Conservation (phyloP, 2,888 invertebrate genomes). For the Tipula helvola region DNA sequence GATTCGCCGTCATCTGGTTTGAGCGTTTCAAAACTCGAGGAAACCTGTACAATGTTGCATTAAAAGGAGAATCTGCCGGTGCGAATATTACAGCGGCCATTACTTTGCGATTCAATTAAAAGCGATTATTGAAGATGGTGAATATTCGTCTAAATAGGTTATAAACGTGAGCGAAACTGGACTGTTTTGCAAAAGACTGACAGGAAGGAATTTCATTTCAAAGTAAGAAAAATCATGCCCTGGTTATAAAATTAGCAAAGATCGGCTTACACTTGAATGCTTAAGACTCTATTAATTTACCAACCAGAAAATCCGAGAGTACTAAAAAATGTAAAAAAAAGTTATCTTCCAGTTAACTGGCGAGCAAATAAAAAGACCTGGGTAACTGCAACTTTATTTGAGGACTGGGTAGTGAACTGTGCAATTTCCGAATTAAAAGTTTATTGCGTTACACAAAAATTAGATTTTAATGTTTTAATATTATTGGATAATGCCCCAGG, state of each 20-base stretch:
- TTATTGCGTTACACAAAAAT: background rate
- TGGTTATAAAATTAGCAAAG: background rate
- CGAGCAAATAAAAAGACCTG: background rate
- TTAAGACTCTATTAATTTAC: background rate
- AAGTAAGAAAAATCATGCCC: background rate
- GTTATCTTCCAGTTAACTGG: background rate
- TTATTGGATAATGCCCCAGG: too few relatives aligned
- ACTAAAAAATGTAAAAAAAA: too few relatives aligned
- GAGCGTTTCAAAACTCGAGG: slow-evolving; percentile 11
- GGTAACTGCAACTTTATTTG: background rate
- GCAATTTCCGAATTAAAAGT: too few relatives aligned
- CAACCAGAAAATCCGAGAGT: too few relatives aligned
- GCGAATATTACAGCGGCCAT: slow-evolving; percentile 11
- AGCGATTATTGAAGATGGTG: slow-evolving; percentile 14
- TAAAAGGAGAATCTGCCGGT: slow-evolving; percentile 14
- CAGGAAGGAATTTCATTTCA: slow-evolving; percentile 12
- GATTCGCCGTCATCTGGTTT: slow-evolving; percentile 12
- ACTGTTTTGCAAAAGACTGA: background rate
- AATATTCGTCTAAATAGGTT: slow-evolving; percentile 14
- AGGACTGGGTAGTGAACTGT: background rate
- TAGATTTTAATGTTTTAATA: background rate
- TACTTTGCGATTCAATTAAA: slow-evolving; percentile 11
- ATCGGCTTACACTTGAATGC: background rate
- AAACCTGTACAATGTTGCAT: slow-evolving; percentile 11
- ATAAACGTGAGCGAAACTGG: slow-evolving; percentile 12